These are phyloP conservation scores for Eulemur mongoz DNA, from an alignment of 2,797 vertebrate genomes.

Conservation along the genomic window DNA sequence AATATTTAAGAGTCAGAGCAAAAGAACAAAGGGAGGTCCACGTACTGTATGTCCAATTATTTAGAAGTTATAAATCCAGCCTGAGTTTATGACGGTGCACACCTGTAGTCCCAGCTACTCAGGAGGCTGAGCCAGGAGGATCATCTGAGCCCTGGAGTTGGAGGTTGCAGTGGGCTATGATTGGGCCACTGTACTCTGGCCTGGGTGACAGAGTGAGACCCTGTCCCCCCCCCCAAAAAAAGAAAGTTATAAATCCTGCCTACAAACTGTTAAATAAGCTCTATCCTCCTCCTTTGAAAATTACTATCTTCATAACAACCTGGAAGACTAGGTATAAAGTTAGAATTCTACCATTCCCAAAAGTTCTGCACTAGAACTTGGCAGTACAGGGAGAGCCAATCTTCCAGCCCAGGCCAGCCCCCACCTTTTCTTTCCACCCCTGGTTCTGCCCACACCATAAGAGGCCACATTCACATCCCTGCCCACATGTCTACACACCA, in stretches of 20 bases:
- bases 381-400: rapidly evolving
- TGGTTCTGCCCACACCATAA: background rate
- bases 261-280: background rate
- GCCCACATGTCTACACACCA: background rate
- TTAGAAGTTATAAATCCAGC: background rate
- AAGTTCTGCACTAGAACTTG: background rate
- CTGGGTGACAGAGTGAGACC: background rate
- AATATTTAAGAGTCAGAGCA: background rate
- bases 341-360: background rate
- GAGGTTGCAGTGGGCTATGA: background rate
- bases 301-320: background rate
- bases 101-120: background rate
- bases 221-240: background rate
- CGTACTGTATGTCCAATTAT: background rate
- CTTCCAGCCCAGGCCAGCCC: background rate
- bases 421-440: background rate
- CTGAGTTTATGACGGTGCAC: background rate
- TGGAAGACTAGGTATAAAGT: background rate
- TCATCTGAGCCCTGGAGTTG: background rate
- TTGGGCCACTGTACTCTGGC: background rate
- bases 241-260: background rate
- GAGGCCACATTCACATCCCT: background rate
- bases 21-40: background rate
- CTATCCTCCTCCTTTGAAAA: background rate
- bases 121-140: background rate